Percentiles rank a stretch among this genome's conserved stretches.
Conservation (phyloP, 1,140 invertebrate species). For the Cyclina sinensis region DNA sequence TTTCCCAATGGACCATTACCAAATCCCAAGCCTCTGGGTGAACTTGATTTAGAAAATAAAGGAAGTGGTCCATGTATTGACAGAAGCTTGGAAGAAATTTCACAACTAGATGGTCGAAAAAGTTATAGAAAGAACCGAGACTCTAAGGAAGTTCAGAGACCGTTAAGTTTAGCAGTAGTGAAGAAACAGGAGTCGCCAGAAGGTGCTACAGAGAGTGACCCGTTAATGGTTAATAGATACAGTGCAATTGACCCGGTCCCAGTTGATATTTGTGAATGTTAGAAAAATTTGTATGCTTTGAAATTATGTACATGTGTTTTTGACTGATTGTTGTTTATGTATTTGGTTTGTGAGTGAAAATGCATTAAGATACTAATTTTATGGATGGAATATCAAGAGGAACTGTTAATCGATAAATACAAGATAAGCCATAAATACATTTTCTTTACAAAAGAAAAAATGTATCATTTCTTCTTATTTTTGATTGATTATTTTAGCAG, state of each 20-base stretch:
- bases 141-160: slow-evolving; percentile 11
- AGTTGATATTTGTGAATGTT: slow-evolving; percentile 64
- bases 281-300: neutral
- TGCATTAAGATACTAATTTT: too few relatives aligned
- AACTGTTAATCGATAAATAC: too few relatives aligned
- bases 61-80: slow-evolving; percentile 82
- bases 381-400: too few relatives aligned
- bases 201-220: neutral
- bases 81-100: slow-evolving; percentile 79
- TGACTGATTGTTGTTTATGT: neutral
- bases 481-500: too few relatives aligned
- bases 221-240: slow-evolving; percentile 42
- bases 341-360: too few relatives aligned
- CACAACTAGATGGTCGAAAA: slow-evolving; percentile 34
- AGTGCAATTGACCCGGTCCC: slow-evolving; percentile 57
- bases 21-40: slow-evolving; percentile 62
- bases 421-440: too few relatives aligned
- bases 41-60: slow-evolving; percentile 66
- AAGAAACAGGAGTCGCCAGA: neutral
- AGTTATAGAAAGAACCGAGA: slow-evolving; percentile 36
- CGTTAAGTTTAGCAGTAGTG: slow-evolving; percentile 5
- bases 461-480: too few relatives aligned
- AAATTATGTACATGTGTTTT: neutral
- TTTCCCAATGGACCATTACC: slow-evolving; percentile 56
- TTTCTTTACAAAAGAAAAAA: too few relatives aligned